phyloP scores from a whole-genome alignment of 1,140 invertebrate species.

The Cyclargus thomasi region DNA sequence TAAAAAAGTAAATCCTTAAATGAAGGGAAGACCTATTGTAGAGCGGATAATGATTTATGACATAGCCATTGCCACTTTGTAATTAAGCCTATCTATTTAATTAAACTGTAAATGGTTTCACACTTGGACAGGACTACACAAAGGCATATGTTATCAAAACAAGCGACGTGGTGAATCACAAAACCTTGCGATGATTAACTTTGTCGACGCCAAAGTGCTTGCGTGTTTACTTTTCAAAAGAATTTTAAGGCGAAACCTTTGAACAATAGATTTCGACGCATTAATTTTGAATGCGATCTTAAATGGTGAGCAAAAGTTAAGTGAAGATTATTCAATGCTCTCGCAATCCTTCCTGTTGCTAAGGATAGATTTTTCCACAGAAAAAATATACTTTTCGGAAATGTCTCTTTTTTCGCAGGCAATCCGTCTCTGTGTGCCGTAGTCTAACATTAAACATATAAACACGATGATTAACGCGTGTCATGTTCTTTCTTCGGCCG shows the following conservation, averaged over 20 bases:
- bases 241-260: not conserved
- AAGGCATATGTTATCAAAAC: conserved; percentile 1
- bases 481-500: conserved; percentile 4
- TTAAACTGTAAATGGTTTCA: not conserved
- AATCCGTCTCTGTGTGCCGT: not conserved
- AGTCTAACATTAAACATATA: not conserved
- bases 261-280: not conserved
- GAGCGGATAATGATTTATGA: too few species aligned
- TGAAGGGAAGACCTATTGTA: too few species aligned
- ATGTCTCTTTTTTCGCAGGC: too few species aligned
- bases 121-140: not conserved
- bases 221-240: not conserved
- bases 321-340: not conserved
- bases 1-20: too few species aligned
- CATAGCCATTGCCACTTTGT: not conserved
- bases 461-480: not conserved
- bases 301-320: not conserved
- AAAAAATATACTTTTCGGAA: not conserved
- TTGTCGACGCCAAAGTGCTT: not conserved
- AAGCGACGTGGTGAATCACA: not conserved
- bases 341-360: not conserved
- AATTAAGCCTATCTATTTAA: not conserved
- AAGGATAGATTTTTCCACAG: not conserved
- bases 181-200: not conserved
- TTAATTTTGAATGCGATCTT: too few species aligned